Conservation (phyloP, 2,888 invertebrate species). For the Spilosoma lubricipeda region DNA sequence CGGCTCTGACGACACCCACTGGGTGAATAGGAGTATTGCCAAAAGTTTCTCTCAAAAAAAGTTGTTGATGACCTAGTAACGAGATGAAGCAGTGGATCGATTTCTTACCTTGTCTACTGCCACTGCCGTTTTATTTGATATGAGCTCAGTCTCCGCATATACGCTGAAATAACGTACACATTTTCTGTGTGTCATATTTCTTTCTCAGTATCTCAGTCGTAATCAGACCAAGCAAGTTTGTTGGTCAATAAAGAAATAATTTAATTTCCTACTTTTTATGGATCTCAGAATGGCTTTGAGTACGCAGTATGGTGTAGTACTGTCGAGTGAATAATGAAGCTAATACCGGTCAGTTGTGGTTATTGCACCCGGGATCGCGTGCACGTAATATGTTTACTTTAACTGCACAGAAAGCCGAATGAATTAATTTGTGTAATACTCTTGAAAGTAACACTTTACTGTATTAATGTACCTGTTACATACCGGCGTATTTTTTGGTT, state of each 20-base stretch:
- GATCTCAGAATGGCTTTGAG: not conserved
- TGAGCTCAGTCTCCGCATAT: no score
- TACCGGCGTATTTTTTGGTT: slow-evolving; percentile 20
- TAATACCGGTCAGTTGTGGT: slow-evolving; percentile 30
- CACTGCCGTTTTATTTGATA: no score
- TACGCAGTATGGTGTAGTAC: not conserved
- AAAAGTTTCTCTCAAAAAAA: no score
- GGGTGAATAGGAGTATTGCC: no score
- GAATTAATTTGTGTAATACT: slow-evolving; percentile 51
- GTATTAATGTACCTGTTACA: slow-evolving; percentile 37
- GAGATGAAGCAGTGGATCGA: no score
- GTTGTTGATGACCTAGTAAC: no score
- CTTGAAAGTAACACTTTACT: slow-evolving; percentile 40
- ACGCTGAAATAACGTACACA: not conserved
- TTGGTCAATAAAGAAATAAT: not conserved
- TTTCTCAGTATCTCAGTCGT: no score
- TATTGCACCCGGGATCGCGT: slow-evolving; percentile 56
- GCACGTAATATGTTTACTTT: slow-evolving; percentile 48
- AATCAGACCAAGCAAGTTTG: not conserved
- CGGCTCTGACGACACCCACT: no score
- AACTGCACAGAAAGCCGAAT: slow-evolving; percentile 30
- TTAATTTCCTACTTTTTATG: not conserved
- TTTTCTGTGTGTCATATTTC: not conserved
- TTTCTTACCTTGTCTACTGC: no score
- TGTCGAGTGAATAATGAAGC: slow-evolving; percentile 19